phyloP scores from a whole-genome alignment of 1,140 invertebrate species.

The Whitmania pigra region DNA sequence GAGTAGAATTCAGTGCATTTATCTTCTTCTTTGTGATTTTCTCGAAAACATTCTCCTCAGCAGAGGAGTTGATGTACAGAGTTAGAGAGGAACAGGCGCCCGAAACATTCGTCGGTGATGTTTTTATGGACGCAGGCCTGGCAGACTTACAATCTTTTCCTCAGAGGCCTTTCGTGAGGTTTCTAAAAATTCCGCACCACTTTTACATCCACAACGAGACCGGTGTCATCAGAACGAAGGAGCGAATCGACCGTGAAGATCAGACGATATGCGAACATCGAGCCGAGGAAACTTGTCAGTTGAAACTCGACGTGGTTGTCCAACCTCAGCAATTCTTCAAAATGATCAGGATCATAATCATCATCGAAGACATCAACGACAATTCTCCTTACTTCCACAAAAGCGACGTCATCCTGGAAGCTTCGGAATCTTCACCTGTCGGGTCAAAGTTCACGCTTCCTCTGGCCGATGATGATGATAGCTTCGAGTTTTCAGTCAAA shows the following conservation, averaged over 20 bases:
- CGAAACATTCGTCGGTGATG: slow-evolving; percentile 9
- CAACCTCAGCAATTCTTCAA: background rate
- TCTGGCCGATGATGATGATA: slow-evolving; percentile 14
- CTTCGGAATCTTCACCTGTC: slow-evolving; percentile 3
- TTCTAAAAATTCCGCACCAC: background rate
- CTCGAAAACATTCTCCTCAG: no score
- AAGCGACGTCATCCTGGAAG: slow-evolving; percentile 6
- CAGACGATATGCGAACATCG: slow-evolving; percentile 1
- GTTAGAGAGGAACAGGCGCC: slow-evolving; percentile 13
- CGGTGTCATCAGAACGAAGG: slow-evolving; percentile 22
- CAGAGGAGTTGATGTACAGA: slow-evolving; percentile 5
- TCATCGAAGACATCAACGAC: slow-evolving; percentile 5
- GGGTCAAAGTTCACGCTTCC: slow-evolving; percentile 7
- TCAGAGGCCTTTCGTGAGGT: slow-evolving; percentile 3
- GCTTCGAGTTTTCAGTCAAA: slow-evolving; percentile 7
- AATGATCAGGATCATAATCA: slow-evolving; percentile 1
- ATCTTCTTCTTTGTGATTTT: no score
- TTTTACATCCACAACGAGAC: slow-evolving; percentile 21
- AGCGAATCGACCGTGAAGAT: slow-evolving; percentile 15
- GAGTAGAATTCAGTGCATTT: no score
- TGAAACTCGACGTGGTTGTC: slow-evolving; percentile 6
- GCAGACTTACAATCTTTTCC: background rate
- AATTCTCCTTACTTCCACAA: slow-evolving; percentile 17
- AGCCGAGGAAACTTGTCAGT: background rate
- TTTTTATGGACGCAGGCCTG: slow-evolving; percentile 8